phyloP scores from a whole-genome alignment of 2,888 invertebrate species.

The Sesia apiformis region DNA sequence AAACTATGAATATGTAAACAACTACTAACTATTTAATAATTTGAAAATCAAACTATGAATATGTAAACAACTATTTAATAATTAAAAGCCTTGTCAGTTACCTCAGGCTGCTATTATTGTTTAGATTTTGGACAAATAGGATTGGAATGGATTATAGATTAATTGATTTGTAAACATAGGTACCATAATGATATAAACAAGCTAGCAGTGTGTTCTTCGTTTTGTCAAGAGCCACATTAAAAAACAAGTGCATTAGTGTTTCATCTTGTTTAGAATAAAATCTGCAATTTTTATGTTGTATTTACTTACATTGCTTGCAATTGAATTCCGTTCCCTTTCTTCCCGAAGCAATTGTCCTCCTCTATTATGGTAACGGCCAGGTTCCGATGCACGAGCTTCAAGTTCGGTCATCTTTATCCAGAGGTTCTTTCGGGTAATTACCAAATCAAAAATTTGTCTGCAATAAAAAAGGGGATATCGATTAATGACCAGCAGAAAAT shows the following conservation, averaged over 20 bases:
- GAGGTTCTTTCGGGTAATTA: slow-evolving; percentile 78
- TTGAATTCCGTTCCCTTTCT: slow-evolving; percentile 88
- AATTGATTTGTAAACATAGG: not conserved
- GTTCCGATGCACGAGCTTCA: slow-evolving; percentile 84
- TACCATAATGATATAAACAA: not conserved
- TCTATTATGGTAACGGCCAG: slow-evolving; percentile 88
- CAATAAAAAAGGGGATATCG: slow-evolving; percentile 3
- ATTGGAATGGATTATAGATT: too few relatives aligned
- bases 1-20: too few relatives aligned
- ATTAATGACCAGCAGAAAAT: too few relatives aligned
- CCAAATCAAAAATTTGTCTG: slow-evolving; percentile 78
- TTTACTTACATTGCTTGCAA: slow-evolving; percentile 68
- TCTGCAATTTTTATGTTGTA: too few relatives aligned
- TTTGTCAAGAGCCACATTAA: not conserved
- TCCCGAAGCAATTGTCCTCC: slow-evolving; percentile 90
- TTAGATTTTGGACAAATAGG: too few relatives aligned
- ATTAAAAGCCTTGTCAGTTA: too few relatives aligned
- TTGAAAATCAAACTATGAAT: too few relatives aligned
- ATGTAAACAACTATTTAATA: too few relatives aligned
- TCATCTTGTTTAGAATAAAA: too few relatives aligned
- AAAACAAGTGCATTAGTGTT: too few relatives aligned
- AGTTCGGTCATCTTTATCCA: slow-evolving; percentile 85
- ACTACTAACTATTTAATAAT: too few relatives aligned
- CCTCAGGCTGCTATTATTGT: too few relatives aligned
- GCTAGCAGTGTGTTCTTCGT: not conserved